These are phyloP conservation scores for Nettapus auritus DNA, from an alignment of 2,113 vertebrate genomes.

Conservation along the genomic window DNA sequence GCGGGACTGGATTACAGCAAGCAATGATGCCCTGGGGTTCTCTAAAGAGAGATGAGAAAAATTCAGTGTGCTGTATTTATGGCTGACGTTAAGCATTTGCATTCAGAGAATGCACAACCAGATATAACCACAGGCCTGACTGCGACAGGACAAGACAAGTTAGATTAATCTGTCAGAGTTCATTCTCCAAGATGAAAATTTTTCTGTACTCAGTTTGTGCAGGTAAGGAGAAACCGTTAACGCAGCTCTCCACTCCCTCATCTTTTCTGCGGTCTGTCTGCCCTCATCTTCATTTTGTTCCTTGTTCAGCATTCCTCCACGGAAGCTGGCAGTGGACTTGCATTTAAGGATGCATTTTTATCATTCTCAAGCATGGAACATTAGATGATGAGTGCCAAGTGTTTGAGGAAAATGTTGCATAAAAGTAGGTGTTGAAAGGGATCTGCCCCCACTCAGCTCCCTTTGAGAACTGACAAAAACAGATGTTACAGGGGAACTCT, in stretches of 20 bases:
- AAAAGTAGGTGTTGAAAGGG: neutral
- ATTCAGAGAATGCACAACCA: neutral
- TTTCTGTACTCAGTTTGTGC: neutral
- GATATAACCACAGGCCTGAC: neutral
- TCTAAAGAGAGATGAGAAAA: constrained; percentile 72
- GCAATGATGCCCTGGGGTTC: constrained; percentile 94
- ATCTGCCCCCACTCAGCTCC: neutral
- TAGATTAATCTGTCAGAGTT: neutral
- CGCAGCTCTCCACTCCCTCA: neutral
- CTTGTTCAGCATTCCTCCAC: neutral
- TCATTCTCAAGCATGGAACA: neutral
- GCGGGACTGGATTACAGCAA: constrained; percentile 93
- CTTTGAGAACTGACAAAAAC: neutral
- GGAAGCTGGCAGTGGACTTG: neutral
- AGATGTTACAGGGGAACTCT: neutral
- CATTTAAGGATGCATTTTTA: neutral
- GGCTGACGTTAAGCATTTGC: neutral
- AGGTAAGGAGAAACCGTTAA: neutral
- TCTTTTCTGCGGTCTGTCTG: neutral
- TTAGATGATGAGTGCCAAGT: neutral
- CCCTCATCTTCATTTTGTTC: neutral
- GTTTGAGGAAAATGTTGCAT: neutral
- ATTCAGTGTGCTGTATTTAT: neutral
- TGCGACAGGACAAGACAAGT: neutral
- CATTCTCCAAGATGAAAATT: neutral